Base-by-base conservation (phyloP, 2,797 vertebrate genomes). In the Dipus sagitta region DNA sequence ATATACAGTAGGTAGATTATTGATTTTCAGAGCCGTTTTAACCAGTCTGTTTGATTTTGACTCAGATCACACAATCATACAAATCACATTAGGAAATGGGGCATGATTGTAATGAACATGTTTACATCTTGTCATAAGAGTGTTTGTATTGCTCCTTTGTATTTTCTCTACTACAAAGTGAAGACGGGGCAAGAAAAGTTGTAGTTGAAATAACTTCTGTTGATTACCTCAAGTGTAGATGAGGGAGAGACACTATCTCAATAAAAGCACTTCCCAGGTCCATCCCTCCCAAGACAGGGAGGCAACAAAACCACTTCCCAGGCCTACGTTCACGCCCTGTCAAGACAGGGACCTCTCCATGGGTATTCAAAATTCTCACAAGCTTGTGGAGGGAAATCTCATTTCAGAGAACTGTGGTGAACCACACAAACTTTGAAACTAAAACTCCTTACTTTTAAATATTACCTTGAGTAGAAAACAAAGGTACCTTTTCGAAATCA, bases 11-110 rank as follows among this genome's bases (percentile, higher is more conserved):
- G 3, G 9, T 76, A 52, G 24, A 52, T 83, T 42, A 86, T 87
- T 92, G 83, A 91, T 93, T 85, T 87, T 92, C 67, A 70, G 65
- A 86, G 12, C 81, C 87, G 60, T 62, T 86, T 81, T 92, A 80
- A 83, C 11, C 52, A 72, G 18, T 47, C 21, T 85, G 4, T 84
- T 84, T 94, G 78, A 9, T 38, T 85, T 94, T 72, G 38, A 81
- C 71, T 76, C 74, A 77, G 68, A 62, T 83, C 71, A 94, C 77
- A 87, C 86, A 91, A 87, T 86, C 70, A 72, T 52, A 21, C 32
- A 70, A 6, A 68, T 82, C 70, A 78, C 17, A 9, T 64, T 30
- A 88, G 86, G 75, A 95, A 93, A 47, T 65, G n/a, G 3, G 15
- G 1, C 1, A 32, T 91, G 88, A 65, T 28, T 5, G 1, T 94